Percentiles rank a stretch among this genome's conserved stretches.
Conservation (phyloP, 2,113 vertebrate species). For the Malurus alboscapulatus region DNA sequence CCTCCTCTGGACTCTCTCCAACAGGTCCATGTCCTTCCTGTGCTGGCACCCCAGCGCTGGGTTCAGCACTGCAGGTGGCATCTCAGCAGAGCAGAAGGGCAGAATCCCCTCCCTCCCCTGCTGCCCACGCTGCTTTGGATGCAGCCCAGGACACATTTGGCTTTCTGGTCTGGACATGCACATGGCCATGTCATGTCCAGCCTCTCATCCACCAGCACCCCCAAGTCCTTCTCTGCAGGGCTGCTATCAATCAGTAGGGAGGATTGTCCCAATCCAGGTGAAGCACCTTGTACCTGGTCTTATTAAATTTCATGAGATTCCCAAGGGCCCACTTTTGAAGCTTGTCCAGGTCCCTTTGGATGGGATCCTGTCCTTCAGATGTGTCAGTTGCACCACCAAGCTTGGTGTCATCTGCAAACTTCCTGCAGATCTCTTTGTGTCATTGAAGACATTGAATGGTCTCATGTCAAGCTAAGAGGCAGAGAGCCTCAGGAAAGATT, state of each 20-base stretch:
- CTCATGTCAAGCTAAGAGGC: neutral
- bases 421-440: neutral
- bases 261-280: neutral
- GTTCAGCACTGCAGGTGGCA: neutral
- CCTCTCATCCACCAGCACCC: neutral
- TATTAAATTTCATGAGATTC: neutral
- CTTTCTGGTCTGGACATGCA: rapidly evolving
- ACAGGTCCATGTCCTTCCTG: neutral
- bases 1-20: neutral
- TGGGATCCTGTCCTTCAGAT: neutral
- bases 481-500: neutral
- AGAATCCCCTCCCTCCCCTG: neutral
- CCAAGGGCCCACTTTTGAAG: neutral
- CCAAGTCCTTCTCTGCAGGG: rapidly evolving
- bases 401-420: neutral
- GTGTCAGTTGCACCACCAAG: neutral
- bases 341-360: neutral
- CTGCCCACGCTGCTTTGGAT: rapidly evolving
- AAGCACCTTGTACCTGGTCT: neutral
- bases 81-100: neutral
- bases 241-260: rapidly evolving
- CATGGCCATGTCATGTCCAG: neutral
- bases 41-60: neutral
- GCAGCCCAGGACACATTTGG: rapidly evolving
- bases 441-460: neutral